A percentile compares a stretch with the other conserved stretches of the same genome.
These are phyloP conservation scores for Phyllotis vaccarum DNA, from an alignment of 2,797 vertebrate species.

Conservation along the genomic window DNA sequence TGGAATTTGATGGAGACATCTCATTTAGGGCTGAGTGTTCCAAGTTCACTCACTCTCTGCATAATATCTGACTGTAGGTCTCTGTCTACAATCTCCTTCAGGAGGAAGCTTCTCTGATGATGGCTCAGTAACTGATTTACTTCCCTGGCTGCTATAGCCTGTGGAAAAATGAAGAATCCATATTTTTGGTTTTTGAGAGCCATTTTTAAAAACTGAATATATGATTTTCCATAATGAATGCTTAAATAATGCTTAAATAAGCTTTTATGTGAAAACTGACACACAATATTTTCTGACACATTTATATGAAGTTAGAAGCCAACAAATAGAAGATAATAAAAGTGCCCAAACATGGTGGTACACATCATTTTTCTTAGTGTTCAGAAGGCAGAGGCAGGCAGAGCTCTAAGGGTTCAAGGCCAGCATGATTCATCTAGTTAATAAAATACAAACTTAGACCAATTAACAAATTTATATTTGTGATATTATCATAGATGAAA, in stretches of 20 bases:
- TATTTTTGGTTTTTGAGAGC: not conserved
- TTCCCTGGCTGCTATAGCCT: not conserved
- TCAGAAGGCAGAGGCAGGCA: not conserved
- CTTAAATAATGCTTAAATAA: constrained; percentile 53
- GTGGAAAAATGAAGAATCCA: not conserved
- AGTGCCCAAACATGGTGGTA: not conserved
- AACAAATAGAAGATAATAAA: constrained; percentile 41
- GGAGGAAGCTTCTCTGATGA: not conserved
- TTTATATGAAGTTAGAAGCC: constrained; percentile 37
- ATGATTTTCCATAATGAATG: constrained; percentile 8
- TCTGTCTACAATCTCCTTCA: not conserved
- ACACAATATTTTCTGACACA: constrained; percentile 5
- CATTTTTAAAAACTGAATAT: constrained; percentile 24
- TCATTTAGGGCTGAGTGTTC: not conserved
- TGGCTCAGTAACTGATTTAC: not conserved
- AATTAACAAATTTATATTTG: constrained; percentile 23
- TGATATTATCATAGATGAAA: constrained; percentile 14
- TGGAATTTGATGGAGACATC: not conserved
- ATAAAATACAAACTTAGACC: constrained; percentile 33
- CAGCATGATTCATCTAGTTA: not conserved
- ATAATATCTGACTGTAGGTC: not conserved
- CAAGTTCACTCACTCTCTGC: not conserved
- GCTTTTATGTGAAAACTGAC: not conserved
- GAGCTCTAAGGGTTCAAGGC: not conserved
- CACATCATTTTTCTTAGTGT: not conserved